Conservation (phyloP, 2,888 invertebrate species). For the Brassicogethes aeneus region DNA sequence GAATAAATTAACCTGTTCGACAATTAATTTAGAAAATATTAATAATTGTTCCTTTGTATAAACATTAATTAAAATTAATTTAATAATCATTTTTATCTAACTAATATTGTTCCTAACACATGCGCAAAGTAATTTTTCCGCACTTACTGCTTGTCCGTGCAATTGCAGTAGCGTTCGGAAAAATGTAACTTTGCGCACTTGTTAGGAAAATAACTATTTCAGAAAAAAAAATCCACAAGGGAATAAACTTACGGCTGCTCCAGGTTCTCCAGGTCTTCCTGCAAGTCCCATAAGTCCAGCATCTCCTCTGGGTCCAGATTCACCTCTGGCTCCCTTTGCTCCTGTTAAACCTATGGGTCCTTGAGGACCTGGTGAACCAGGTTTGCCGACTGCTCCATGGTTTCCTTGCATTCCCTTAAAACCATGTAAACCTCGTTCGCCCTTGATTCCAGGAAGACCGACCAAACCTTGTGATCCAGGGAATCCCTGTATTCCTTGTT, state of each 20-base stretch:
- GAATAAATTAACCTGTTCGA: too few species aligned
- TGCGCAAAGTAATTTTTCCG: too few species aligned
- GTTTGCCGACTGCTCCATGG: conserved; percentile 48
- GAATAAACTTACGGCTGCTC: conserved; percentile 52
- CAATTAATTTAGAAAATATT: too few species aligned
- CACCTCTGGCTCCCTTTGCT: conserved; percentile 66
- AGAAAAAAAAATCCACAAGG: too few species aligned
- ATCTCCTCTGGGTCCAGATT: conserved; percentile 68
- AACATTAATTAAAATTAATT: too few species aligned
- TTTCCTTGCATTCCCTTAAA: conserved; percentile 67
- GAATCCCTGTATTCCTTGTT: conserved; percentile 60
- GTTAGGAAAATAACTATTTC: too few species aligned
- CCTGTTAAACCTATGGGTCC: conserved; percentile 56
- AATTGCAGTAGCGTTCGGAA: too few species aligned
- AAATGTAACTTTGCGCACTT: too few species aligned
- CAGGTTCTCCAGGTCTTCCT: conserved; percentile 68
- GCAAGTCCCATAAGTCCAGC: conserved; percentile 65
- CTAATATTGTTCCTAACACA: too few species aligned
- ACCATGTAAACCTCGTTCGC: conserved; percentile 62
- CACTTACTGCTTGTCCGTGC: too few species aligned
- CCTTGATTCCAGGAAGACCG: conserved; percentile 64
- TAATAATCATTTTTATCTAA: too few species aligned
- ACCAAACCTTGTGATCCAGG: conserved; percentile 60
- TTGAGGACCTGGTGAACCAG: conserved; percentile 55
- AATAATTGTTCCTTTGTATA: too few species aligned